These are phyloP conservation scores for Gallinago media DNA, from an alignment of 2,113 vertebrate species.

Conservation along the genomic window DNA sequence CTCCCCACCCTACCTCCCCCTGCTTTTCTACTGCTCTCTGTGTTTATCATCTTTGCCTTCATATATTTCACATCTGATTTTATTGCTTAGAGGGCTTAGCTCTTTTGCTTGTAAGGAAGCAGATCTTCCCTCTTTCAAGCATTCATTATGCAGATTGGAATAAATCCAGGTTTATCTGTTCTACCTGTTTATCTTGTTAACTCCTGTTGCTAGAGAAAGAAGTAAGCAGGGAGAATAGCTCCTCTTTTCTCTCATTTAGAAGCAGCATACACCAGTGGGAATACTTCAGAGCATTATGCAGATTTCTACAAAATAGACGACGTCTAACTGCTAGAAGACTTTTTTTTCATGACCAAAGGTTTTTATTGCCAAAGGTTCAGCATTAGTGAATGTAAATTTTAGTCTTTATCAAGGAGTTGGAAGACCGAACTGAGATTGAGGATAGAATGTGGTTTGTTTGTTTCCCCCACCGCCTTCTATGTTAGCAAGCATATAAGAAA, in stretches of 20 bases:
- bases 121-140: not conserved
- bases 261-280: not conserved
- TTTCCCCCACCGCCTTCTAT: not conserved
- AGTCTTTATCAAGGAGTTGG: not conserved
- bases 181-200: not conserved
- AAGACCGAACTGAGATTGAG: not conserved
- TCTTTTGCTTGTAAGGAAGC: not conserved
- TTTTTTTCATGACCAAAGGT: not conserved
- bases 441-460: not conserved
- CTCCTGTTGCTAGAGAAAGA: not conserved
- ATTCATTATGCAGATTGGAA: not conserved
- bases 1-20: rapidly evolving
- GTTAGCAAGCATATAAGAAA: not conserved
- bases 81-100: not conserved
- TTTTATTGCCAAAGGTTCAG: not conserved
- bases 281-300: not conserved
- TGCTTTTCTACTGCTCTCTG: not conserved
- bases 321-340: not conserved
- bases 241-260: not conserved
- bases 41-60: not conserved
- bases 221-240: not conserved
- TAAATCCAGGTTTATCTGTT: not conserved
- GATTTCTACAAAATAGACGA: not conserved
- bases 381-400: not conserved
- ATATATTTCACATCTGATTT: not conserved